A percentile compares a stretch with the other conserved stretches of the same genome.
Evolutionary conservation across 2,113 vertebrate species (phyloP).

Genomic region (Ahaetulla prasina): DNA sequence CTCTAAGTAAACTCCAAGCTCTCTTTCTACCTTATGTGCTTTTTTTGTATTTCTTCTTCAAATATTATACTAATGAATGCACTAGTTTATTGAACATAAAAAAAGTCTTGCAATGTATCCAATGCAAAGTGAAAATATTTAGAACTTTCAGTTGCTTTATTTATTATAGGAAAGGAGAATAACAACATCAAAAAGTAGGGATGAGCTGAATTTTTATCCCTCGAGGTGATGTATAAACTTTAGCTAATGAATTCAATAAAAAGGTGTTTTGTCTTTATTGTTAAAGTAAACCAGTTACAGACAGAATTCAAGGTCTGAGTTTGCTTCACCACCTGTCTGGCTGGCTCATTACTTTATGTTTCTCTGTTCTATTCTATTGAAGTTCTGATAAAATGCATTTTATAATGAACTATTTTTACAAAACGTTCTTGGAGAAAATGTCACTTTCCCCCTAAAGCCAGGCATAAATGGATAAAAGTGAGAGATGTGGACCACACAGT

Average conservation of each 20-base stretch:
- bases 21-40: background rate
- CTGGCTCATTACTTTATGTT: constrained; percentile 23
- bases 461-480: constrained; percentile 39
- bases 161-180: background rate
- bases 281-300: constrained; percentile 3
- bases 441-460: constrained; percentile 43
- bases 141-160: background rate
- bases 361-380: constrained; percentile 20
- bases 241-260: background rate
- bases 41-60: background rate
- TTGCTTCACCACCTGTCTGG: constrained; percentile 1
- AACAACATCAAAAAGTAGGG: background rate
- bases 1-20: background rate
- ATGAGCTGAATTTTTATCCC: background rate
- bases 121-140: background rate
- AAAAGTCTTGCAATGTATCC: background rate
- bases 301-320: background rate
- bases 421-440: constrained; percentile 44
- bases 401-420: constrained; percentile 48
- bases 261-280: background rate
- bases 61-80: background rate
- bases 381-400: constrained; percentile 49
- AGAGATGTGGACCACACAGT: constrained; percentile 30
- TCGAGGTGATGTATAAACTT: background rate
- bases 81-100: background rate